A percentile compares a stretch with the other conserved stretches of the same genome.
phyloP scores from a whole-genome alignment of 2,888 invertebrate genomes.

The Acanthacorydalis orientalis region DNA sequence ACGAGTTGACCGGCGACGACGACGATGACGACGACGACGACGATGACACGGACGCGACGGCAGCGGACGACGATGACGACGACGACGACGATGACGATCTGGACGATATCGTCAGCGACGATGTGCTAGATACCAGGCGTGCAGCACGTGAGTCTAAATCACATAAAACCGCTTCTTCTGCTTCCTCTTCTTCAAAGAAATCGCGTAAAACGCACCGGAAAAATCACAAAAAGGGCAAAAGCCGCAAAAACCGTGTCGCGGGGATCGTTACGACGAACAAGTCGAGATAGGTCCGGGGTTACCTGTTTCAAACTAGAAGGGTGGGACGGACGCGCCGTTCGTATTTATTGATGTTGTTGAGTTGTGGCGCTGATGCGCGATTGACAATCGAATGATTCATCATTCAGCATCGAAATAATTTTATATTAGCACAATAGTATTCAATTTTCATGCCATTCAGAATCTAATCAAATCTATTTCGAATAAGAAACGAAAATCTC shows the following conservation, averaged over 20 bases:
- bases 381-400: no score
- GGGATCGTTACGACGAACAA: no score
- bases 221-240: conserved; percentile 27
- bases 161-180: conserved; percentile 11
- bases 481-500: no score
- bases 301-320: no score
- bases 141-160: conserved; percentile 75
- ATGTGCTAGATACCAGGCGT: conserved; percentile 49
- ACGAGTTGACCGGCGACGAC: conserved; percentile 23
- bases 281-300: no score
- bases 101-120: conserved; percentile 48
- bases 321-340: no score
- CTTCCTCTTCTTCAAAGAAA: background rate
- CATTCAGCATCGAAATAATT: no score
- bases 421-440: no score
- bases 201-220: conserved; percentile 1
- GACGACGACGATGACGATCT: conserved; percentile 50
- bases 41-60: conserved; percentile 36
- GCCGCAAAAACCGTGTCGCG: conserved; percentile 9
- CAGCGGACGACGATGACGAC: conserved; percentile 42
- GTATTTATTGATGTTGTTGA: no score
- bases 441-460: no score
- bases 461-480: no score
- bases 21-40: conserved; percentile 44
- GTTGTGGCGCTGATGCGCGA: no score